These are phyloP conservation scores for Epiblema foenella DNA, from an alignment of 2,888 invertebrate genomes.

Conservation along the genomic window DNA sequence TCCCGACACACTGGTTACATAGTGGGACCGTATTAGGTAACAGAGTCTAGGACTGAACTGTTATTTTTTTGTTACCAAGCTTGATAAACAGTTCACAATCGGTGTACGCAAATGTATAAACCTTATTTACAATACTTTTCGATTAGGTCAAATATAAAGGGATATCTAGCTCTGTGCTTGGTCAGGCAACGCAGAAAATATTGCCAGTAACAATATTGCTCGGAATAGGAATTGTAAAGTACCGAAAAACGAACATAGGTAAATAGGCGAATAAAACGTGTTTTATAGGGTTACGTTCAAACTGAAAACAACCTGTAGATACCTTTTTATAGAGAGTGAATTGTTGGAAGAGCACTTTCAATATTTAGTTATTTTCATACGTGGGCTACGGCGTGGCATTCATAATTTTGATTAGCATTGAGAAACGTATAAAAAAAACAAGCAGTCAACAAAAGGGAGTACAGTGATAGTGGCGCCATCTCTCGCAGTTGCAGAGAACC, in stretches of 20 bases:
- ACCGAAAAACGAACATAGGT: not conserved
- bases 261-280: not conserved
- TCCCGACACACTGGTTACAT: too few species aligned
- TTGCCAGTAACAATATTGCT: too few species aligned
- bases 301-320: too few species aligned
- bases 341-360: not conserved
- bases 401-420: not conserved
- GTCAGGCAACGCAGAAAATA: too few species aligned
- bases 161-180: too few species aligned
- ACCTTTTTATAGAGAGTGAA: not conserved
- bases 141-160: too few species aligned
- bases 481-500: slow-evolving; percentile 11
- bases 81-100: too few species aligned
- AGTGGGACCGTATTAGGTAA: too few species aligned
- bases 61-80: too few species aligned
- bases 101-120: too few species aligned
- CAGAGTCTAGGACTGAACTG: too few species aligned
- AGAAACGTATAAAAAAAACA: not conserved
- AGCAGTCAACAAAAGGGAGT: not conserved
- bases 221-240: not conserved
- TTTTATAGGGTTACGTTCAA: not conserved
- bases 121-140: too few species aligned
- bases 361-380: not conserved
- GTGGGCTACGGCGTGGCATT: not conserved
- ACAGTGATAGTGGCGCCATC: slow-evolving; percentile 10